phyloP scores from a whole-genome alignment of 37 sponge, comb jelly and placozoan genomes.

The Corticium candelabrum region DNA sequence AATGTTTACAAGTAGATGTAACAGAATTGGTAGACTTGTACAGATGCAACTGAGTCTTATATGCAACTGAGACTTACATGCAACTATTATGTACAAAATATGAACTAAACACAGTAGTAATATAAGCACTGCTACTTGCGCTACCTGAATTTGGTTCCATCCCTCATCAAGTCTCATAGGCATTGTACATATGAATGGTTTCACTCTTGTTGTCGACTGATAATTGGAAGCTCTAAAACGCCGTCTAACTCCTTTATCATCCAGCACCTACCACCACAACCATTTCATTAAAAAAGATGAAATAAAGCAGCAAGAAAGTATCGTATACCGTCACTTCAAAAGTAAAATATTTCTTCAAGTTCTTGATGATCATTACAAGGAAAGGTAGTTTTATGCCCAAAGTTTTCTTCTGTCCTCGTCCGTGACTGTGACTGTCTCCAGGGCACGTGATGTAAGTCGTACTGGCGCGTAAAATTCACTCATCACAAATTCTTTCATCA shows the following conservation, averaged over 20 bases:
- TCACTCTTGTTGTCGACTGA: slow-evolving; percentile 91
- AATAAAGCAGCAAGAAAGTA: no score
- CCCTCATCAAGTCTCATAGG: slow-evolving; percentile 99
- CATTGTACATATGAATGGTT: slow-evolving; percentile 99
- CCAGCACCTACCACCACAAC: slow-evolving; percentile 94
- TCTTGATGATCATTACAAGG: slow-evolving; percentile 98
- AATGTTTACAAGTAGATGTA: no score
- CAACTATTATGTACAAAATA: no score
- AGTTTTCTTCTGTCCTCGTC: slow-evolving; percentile 61
- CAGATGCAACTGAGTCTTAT: no score
- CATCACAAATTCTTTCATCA: neutral
- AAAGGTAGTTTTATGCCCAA: slow-evolving; percentile 96
- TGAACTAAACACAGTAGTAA: no score
- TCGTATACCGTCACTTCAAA: no score
- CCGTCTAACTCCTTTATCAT: slow-evolving; percentile 87
- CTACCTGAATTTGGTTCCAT: slow-evolving; percentile 96
- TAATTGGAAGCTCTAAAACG: slow-evolving; percentile 97
- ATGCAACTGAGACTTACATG: no score
- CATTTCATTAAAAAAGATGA: no score
- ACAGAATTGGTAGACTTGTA: no score
- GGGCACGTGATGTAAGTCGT: slow-evolving; percentile 94
- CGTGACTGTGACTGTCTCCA: no score
- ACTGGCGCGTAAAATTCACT: slow-evolving; percentile 36
- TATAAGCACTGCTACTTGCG: no score
- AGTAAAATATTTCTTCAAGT: slow-evolving; percentile 96